Percentiles rank a stretch among this genome's conserved stretches.
These are phyloP conservation scores for Alouatta palliata DNA, from an alignment of 2,113 vertebrate species.

Conservation along the genomic window DNA sequence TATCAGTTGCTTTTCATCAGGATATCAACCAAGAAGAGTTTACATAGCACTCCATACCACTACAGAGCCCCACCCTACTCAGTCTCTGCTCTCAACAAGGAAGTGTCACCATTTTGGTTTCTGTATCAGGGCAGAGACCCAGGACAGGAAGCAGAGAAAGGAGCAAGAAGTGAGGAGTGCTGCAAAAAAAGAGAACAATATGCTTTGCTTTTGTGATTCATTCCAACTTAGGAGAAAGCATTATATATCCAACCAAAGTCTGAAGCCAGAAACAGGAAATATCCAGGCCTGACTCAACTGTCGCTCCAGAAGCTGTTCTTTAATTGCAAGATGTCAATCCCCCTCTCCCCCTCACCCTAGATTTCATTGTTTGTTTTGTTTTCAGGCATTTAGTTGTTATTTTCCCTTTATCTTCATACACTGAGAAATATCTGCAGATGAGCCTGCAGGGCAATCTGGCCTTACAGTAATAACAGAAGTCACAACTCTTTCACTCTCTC, in stretches of 20 bases:
- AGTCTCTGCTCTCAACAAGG: not conserved
- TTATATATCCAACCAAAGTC: not conserved
- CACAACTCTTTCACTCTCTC: not conserved
- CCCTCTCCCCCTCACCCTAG: not conserved
- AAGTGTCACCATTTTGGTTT: conserved; percentile 44
- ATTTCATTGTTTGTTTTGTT: conserved; percentile 56
- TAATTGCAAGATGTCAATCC: not conserved
- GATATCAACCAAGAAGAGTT: not conserved
- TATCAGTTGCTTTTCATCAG: not conserved
- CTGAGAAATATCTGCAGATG: conserved; percentile 39
- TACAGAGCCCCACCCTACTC: not conserved
- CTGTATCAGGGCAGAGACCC: conserved; percentile 32
- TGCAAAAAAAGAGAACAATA: not conserved
- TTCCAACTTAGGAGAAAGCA: conserved; percentile 55
- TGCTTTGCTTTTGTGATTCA: conserved; percentile 25
- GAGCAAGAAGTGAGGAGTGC: not conserved
- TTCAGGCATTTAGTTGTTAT: conserved; percentile 32
- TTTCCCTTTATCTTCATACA: conserved; percentile 47
- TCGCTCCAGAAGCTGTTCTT: conserved; percentile 32
- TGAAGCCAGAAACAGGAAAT: not conserved
- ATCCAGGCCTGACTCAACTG: not conserved
- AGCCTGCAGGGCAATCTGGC: conserved; percentile 42
- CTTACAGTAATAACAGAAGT: not conserved
- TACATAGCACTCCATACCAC: not conserved
- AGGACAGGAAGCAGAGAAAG: conserved; percentile 43